A percentile compares a stretch with the other conserved stretches of the same genome.
phyloP scores from a whole-genome alignment of 2,797 vertebrate genomes.

The Chloroceryle inda region DNA sequence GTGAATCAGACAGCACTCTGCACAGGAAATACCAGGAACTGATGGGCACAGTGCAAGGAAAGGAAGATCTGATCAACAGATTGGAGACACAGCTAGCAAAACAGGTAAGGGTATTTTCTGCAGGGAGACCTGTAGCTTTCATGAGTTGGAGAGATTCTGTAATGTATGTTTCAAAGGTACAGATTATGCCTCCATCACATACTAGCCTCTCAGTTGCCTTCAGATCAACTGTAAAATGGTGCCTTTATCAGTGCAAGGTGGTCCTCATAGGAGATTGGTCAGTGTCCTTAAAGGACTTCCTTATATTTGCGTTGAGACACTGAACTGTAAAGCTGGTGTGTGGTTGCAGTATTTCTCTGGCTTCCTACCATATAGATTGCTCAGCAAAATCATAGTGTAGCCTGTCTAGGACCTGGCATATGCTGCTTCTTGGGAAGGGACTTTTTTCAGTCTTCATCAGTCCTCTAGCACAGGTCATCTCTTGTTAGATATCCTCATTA shows the following conservation, averaged over 20 bases:
- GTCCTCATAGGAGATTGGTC: neutral
- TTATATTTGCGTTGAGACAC: neutral
- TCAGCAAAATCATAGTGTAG: neutral
- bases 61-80: conserved; percentile 86
- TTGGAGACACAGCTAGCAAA: conserved; percentile 90
- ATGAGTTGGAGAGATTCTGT: neutral
- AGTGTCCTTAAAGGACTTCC: neutral
- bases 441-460: neutral
- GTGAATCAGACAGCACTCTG: conserved; percentile 85
- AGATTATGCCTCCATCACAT: neutral
- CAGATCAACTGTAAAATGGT: neutral
- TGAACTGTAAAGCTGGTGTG: neutral
- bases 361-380: neutral
- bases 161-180: neutral
- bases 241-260: neutral
- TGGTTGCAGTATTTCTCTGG: neutral
- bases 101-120: conserved; percentile 82
- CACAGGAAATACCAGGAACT: conserved; percentile 89
- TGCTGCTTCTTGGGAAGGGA: neutral
- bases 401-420: neutral
- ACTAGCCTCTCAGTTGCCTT: neutral
- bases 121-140: neutral
- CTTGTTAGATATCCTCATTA: neutral
- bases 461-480: neutral
- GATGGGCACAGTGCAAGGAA: conserved; percentile 84